Percentiles rank a stretch among this genome's conserved stretches.
phyloP scores from a whole-genome alignment of 30 jellyfish, hydroid and myxozoan genomes.

The Aurelia sp. region DNA sequence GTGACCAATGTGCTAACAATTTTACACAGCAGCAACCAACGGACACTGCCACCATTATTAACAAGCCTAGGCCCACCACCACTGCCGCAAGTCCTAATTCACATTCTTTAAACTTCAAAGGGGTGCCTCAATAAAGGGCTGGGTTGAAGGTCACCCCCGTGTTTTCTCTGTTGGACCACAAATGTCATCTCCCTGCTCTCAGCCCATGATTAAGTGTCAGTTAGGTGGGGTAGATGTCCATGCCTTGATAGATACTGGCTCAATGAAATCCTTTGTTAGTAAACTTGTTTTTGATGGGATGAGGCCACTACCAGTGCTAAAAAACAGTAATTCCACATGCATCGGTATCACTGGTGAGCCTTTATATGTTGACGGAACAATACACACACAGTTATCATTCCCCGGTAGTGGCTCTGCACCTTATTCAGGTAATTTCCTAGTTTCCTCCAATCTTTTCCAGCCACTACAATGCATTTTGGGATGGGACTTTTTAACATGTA shows the following conservation, averaged over 20 bases:
- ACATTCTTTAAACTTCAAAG: conserved; percentile 55
- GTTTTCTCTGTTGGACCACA: conserved; percentile 30
- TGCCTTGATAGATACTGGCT: conserved; percentile 64
- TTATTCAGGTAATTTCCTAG: conserved; percentile 11
- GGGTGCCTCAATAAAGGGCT: conserved; percentile 62
- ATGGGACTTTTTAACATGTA: conserved; percentile 39
- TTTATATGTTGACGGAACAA: conserved; percentile 11
- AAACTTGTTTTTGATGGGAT: conserved; percentile 16
- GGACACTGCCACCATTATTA: not conserved
- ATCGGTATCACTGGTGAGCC: conserved; percentile 49
- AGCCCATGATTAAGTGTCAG: conserved; percentile 32
- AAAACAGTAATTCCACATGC: not conserved
- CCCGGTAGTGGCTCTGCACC: conserved; percentile 14
- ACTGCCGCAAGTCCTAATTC: conserved; percentile 6
- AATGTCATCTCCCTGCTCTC: conserved; percentile 1
- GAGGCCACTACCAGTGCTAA: not conserved
- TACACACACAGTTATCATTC: not conserved
- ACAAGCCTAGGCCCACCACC: not conserved
- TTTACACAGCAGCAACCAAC: not conserved
- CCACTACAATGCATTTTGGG: conserved; percentile 35
- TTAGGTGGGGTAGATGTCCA: conserved; percentile 33
- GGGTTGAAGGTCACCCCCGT: conserved; percentile 67
- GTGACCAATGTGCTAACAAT: conserved; percentile 26
- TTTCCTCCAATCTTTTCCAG: not conserved
- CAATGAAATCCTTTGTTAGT: conserved; percentile 54